Evolutionary conservation across 2,797 vertebrate species (phyloP).

Genomic region (Nothura maculosa): DNA sequence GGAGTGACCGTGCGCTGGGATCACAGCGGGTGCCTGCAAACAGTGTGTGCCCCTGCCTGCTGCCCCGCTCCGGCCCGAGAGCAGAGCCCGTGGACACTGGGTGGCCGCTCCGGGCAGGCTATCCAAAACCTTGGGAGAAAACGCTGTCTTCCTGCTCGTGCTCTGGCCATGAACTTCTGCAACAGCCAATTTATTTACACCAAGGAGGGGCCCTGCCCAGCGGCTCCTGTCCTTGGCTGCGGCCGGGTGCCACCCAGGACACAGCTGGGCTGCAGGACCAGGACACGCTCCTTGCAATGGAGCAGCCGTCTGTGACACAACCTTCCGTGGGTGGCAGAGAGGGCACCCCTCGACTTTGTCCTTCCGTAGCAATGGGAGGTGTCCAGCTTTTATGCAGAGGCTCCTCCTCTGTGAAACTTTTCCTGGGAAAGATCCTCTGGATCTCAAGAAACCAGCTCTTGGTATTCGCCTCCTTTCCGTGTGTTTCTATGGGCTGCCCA

Average conservation of each 20-base stretch:
- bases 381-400: too few species aligned
- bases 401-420: not conserved
- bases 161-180: not conserved
- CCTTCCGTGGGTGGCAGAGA: too few species aligned
- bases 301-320: too few species aligned
- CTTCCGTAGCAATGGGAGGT: not conserved
- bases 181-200: rapidly evolving
- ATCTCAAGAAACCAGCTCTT: not conserved
- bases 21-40: rapidly evolving
- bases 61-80: not conserved
- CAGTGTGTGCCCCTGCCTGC: not conserved
- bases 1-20: rapidly evolving
- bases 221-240: not conserved
- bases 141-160: rapidly evolving
- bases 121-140: not conserved
- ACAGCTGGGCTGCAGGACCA: not conserved
- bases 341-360: too few species aligned
- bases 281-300: too few species aligned
- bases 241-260: not conserved
- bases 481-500: too few species aligned
- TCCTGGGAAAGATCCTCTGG: not conserved
- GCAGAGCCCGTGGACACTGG: not conserved
- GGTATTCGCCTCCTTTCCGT: too few species aligned
- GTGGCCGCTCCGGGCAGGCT: not conserved
- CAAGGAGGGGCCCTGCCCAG: not conserved